Conservation (phyloP, 1,140 invertebrate genomes). For the Hylaeus anthracinus region DNA sequence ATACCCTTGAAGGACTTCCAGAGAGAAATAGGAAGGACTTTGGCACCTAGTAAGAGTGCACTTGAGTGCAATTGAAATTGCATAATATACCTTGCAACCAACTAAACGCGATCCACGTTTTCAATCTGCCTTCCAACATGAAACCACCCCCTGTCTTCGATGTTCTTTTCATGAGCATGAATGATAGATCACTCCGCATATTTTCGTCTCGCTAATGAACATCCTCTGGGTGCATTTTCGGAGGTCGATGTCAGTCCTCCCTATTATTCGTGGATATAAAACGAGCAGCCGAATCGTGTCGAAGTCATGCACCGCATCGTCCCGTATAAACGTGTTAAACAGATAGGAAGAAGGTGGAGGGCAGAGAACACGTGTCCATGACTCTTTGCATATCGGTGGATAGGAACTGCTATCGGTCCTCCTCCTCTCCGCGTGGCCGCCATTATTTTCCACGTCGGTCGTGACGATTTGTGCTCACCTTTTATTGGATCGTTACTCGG, state of each 20-base stretch:
- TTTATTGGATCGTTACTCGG: conserved; percentile 69
- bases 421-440: neutral
- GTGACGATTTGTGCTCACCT: conserved; percentile 59
- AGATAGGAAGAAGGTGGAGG: neutral
- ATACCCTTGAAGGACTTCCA: too few species aligned
- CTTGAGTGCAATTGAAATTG: too few species aligned
- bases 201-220: conserved; percentile 6
- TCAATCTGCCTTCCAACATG: too few species aligned
- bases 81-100: too few species aligned
- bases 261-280: conserved; percentile 33
- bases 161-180: neutral
- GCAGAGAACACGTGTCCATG: neutral
- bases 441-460: conserved; percentile 49
- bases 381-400: conserved; percentile 28
- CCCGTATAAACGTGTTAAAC: conserved; percentile 12
- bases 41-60: too few species aligned
- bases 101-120: too few species aligned
- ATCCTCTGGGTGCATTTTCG: neutral
- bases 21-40: too few species aligned
- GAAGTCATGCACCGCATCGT: neutral
- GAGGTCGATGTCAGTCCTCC: neutral
- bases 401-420: conserved; percentile 18
- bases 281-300: conserved; percentile 9
- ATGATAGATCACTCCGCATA: neutral
- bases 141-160: neutral